Evolutionary conservation across 2,797 vertebrate genomes (phyloP).

Genomic region (Melanotaenia trifasciata): DNA sequence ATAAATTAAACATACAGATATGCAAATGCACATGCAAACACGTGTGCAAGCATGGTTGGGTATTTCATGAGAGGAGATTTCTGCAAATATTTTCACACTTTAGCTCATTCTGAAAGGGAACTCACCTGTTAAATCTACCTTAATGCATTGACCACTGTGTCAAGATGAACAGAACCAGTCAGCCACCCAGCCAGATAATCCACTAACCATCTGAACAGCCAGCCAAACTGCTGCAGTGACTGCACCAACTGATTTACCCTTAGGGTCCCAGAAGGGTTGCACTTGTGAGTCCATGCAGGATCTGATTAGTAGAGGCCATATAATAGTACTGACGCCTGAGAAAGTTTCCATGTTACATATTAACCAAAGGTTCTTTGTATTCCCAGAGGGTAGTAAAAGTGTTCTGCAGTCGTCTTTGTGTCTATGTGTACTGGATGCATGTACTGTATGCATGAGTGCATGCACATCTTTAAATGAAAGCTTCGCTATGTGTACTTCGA

Average conservation of each 20-base stretch:
- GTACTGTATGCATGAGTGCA: slow-evolving; percentile 11
- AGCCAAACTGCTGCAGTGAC: slow-evolving; percentile 30
- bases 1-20: slow-evolving; percentile 2
- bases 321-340: slow-evolving; percentile 36
- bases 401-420: slow-evolving; percentile 18
- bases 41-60: slow-evolving; percentile 13
- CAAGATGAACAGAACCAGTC: slow-evolving; percentile 16
- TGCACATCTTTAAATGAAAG: slow-evolving; percentile 40
- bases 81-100: slow-evolving; percentile 25
- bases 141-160: slow-evolving; percentile 10
- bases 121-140: slow-evolving; percentile 29
- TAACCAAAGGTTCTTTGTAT: slow-evolving; percentile 32
- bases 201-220: slow-evolving; percentile 36
- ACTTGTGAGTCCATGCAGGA: slow-evolving; percentile 43
- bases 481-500: not conserved
- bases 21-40: not conserved
- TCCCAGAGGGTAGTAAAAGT: slow-evolving; percentile 7
- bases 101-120: slow-evolving; percentile 12
- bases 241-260: slow-evolving; percentile 30
- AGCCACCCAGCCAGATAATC: slow-evolving; percentile 46
- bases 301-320: slow-evolving; percentile 57
- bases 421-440: slow-evolving; percentile 1
- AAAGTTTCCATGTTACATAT: slow-evolving; percentile 37
- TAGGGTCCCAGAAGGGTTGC: slow-evolving; percentile 34
- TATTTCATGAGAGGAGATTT: slow-evolving; percentile 9